Conservation (phyloP, 2,113 vertebrate species). For the Petrocephalus microphthalmus region DNA sequence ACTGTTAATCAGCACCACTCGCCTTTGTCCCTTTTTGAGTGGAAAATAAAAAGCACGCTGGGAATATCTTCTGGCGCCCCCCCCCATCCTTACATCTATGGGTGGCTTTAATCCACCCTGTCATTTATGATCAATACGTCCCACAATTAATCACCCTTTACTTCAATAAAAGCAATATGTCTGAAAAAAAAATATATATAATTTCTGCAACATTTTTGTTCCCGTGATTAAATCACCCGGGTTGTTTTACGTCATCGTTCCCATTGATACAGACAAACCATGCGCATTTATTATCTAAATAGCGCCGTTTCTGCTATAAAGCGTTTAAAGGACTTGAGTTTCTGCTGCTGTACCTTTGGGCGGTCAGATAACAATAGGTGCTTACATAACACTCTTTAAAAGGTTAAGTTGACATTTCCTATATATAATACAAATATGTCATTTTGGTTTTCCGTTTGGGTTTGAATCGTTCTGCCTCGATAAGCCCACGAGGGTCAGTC, state of each 20-base stretch:
- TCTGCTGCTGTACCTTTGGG: neutral
- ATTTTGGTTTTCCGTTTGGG: neutral
- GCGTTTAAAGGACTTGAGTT: neutral
- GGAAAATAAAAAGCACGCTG: too few relatives aligned
- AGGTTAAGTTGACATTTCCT: slow-evolving; percentile 1
- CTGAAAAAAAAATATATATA: neutral
- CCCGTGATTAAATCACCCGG: neutral
- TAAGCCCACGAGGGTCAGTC: neutral
- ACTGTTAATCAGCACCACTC: too few relatives aligned
- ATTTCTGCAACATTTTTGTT: neutral
- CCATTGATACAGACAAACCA: neutral
- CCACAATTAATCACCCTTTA: neutral
- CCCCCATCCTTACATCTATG: slow-evolving; percentile 25
- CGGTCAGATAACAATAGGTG: neutral
- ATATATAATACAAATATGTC: neutral
- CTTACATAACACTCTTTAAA: neutral
- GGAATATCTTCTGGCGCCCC: too few relatives aligned
- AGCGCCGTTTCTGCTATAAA: neutral
- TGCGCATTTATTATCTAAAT: neutral
- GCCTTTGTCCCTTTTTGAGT: too few relatives aligned
- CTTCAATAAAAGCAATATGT: neutral
- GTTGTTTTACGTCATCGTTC: neutral
- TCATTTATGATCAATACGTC: neutral
- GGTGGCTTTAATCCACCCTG: neutral
- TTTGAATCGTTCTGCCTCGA: neutral